These are phyloP conservation scores for Abrostola tripartita DNA, from an alignment of 2,888 invertebrate genomes.

Conservation along the genomic window DNA sequence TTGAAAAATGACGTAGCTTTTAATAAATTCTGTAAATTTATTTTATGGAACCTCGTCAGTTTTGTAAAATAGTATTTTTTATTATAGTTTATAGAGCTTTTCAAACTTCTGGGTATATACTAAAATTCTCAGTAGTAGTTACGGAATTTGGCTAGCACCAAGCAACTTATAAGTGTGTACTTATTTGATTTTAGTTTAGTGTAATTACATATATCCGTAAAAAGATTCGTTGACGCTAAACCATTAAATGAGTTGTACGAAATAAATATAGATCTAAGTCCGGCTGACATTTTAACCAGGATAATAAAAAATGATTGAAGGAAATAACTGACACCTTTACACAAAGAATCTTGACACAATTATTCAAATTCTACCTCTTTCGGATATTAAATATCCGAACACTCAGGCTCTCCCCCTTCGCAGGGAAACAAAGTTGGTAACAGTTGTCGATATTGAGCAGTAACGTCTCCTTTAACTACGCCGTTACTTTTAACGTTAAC, in stretches of 20 bases:
- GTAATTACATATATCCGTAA: no score
- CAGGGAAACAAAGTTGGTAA: slow-evolving; percentile 57
- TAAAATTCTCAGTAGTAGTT: no score
- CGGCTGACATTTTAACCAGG: not conserved
- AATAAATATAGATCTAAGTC: not conserved
- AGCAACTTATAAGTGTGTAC: no score
- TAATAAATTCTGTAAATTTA: no score
- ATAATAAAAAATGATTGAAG: slow-evolving; percentile 3
- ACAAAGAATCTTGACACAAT: slow-evolving; percentile 7
- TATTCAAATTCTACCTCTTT: slow-evolving; percentile 2
- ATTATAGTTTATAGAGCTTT: no score
- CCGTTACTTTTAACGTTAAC: slow-evolving; percentile 66
- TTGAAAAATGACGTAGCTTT: no score
- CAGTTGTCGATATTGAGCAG: slow-evolving; percentile 62
- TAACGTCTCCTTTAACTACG: slow-evolving; percentile 67
- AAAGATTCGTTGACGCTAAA: no score
- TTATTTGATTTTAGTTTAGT: no score
- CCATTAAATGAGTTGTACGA: not conserved
- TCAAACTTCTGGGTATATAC: no score
- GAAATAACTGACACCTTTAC: not conserved
- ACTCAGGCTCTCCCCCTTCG: slow-evolving; percentile 47
- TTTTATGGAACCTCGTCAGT: no score
- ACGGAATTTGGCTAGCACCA: no score
- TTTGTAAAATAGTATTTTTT: no score
- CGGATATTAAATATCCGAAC: slow-evolving; percentile 22